Conservation (phyloP, 2,113 vertebrate genomes). For the Trematocara nigrifrons region DNA sequence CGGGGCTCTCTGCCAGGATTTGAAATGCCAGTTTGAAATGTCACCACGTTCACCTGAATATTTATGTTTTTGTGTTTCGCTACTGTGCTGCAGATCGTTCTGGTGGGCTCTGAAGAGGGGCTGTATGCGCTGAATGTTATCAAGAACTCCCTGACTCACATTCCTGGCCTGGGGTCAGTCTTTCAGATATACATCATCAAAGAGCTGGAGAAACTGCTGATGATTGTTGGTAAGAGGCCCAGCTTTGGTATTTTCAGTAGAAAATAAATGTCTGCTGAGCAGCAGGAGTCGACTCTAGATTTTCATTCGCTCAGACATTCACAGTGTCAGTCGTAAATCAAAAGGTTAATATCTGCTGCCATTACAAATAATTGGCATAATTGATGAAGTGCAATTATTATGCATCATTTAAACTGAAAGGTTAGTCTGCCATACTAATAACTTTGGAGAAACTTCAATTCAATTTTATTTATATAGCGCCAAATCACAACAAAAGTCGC, state of each 20-base stretch:
- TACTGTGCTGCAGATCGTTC: slow-evolving; percentile 79
- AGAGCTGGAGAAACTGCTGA: slow-evolving; percentile 94
- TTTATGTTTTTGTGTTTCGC: background rate
- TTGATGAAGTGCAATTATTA: background rate
- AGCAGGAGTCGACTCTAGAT: background rate
- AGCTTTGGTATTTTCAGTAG: background rate
- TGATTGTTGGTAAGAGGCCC: slow-evolving; percentile 81
- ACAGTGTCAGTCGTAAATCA: background rate
- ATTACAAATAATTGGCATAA: background rate
- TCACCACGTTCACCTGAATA: background rate
- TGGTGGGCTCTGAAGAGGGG: slow-evolving; percentile 97
- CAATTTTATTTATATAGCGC: too few species aligned
- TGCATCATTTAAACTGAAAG: background rate
- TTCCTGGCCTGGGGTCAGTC: slow-evolving; percentile 92
- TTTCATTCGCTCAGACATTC: background rate
- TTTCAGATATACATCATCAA: slow-evolving; percentile 98
- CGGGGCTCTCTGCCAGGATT: background rate
- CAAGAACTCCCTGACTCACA: slow-evolving; percentile 95
- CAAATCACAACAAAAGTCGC: too few species aligned
- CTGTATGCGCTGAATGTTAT: slow-evolving; percentile 95
- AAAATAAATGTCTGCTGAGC: background rate
- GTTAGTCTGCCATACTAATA: background rate
- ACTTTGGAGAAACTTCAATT: background rate
- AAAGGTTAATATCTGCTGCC: background rate
- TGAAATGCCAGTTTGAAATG: background rate